phyloP scores from a whole-genome alignment of 2,888 invertebrate species.

The Pinctada fucata region DNA sequence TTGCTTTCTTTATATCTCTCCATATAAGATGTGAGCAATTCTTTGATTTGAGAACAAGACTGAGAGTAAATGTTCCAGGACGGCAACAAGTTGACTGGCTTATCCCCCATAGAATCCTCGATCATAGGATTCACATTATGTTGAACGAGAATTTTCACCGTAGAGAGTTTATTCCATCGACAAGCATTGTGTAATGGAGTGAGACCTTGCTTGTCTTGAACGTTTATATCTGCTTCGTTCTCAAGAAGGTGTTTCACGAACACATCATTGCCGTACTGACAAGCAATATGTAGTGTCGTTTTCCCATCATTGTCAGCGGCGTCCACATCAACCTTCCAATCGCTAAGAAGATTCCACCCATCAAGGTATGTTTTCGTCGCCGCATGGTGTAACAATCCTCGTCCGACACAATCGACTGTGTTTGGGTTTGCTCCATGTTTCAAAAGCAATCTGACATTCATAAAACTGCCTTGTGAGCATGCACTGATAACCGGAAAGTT shows the following conservation, averaged over 20 bases:
- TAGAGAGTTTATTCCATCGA: conserved; percentile 21
- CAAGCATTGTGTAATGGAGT: conserved; percentile 32
- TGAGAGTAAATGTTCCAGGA: conserved; percentile 13
- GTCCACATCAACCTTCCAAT: conserved; percentile 2
- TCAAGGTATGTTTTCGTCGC: conserved; percentile 17
- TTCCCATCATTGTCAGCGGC: conserved; percentile 24
- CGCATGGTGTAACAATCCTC: conserved; percentile 24
- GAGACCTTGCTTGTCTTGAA: conserved; percentile 13
- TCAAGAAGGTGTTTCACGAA: conserved; percentile 12
- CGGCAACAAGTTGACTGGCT: conserved; percentile 28
- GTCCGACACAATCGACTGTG: not conserved
- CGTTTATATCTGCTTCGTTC: conserved; percentile 14
- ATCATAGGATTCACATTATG: conserved; percentile 30
- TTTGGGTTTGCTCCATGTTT: conserved; percentile 19
- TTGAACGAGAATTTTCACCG: conserved; percentile 26
- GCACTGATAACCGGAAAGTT: conserved; percentile 27
- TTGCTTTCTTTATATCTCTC: not conserved
- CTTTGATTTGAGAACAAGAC: not conserved
- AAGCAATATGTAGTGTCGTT: conserved; percentile 30
- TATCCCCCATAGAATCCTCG: conserved; percentile 25
- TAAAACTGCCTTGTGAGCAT: conserved; percentile 16
- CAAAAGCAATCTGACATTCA: conserved; percentile 12
- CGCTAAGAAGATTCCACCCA: conserved; percentile 11
- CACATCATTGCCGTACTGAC: conserved; percentile 32
- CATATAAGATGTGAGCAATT: not conserved